Percentiles rank a stretch among this genome's conserved stretches.
Conservation (phyloP, 2,113 vertebrate species). For the Heterotilapia buettikoferi region DNA sequence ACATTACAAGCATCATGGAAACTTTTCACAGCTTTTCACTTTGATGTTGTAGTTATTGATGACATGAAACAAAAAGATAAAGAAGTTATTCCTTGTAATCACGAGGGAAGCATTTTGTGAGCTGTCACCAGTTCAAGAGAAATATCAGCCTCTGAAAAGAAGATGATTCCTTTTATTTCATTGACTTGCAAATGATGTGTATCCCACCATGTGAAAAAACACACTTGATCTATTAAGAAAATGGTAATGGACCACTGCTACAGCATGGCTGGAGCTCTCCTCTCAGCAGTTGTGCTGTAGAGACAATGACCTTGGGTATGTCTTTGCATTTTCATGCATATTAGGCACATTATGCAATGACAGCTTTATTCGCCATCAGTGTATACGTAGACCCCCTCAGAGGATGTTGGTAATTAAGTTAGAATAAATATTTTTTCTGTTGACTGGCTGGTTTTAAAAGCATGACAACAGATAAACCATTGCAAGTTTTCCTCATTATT, state of each 20-base stretch:
- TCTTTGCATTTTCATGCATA: constrained; percentile 27
- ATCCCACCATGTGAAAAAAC: neutral
- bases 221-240: constrained; percentile 25
- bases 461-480: neutral
- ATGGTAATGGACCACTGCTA: constrained; percentile 26
- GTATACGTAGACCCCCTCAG: neutral
- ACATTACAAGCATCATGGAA: neutral
- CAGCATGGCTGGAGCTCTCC: neutral
- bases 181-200: constrained; percentile 51
- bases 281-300: neutral
- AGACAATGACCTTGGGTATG: constrained; percentile 22
- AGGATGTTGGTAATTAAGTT: neutral
- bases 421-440: neutral
- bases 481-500: constrained; percentile 1
- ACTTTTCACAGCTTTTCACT: neutral
- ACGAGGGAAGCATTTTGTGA: neutral
- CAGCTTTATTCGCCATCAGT: constrained; percentile 28
- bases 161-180: constrained; percentile 7
- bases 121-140: neutral
- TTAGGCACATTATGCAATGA: constrained; percentile 18
- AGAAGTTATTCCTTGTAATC: neutral
- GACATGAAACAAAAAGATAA: neutral
- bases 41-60: constrained; percentile 3
- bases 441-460: constrained; percentile 1
- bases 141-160: constrained; percentile 10